Percentiles rank a stretch among this genome's conserved stretches.
Evolutionary conservation across 2,797 vertebrate genomes (phyloP).

Genomic region (Parambassis ranga): DNA sequence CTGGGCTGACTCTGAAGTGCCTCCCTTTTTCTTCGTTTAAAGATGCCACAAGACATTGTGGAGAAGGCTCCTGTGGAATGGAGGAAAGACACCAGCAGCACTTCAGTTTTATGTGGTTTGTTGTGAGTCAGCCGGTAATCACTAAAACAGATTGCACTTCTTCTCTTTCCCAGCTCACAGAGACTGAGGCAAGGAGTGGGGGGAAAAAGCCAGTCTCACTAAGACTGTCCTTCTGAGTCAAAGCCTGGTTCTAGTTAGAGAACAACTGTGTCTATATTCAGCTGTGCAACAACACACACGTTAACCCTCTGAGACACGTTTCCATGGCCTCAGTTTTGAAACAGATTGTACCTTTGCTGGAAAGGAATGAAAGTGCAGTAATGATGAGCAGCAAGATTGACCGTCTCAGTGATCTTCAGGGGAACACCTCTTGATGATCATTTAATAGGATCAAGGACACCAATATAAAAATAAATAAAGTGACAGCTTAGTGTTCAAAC

Average conservation of each 20-base stretch:
- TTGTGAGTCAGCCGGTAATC: slow-evolving; percentile 44
- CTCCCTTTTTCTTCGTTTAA: slow-evolving; percentile 9
- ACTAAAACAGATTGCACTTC: slow-evolving; percentile 52
- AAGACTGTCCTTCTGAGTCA: slow-evolving; percentile 33
- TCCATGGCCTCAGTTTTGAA: too few species aligned
- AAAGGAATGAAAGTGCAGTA: neutral
- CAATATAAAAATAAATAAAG: too few species aligned
- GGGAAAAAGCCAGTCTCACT: slow-evolving; percentile 23
- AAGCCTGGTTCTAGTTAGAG: slow-evolving; percentile 20
- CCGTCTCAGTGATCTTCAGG: neutral
- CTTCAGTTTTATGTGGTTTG: slow-evolving; percentile 27
- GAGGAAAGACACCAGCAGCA: slow-evolving; percentile 21
- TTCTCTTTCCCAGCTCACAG: slow-evolving; percentile 45
- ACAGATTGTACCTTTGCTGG: neutral
- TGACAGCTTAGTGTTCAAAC: neutral
- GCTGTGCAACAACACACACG: neutral
- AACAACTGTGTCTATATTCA: slow-evolving; percentile 18
- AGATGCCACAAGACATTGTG: slow-evolving; percentile 22
- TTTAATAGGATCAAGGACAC: neutral
- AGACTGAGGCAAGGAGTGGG: slow-evolving; percentile 4
- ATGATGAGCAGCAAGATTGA: neutral
- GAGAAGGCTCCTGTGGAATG: slow-evolving; percentile 10
- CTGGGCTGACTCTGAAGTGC: neutral
- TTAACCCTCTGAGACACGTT: slow-evolving; percentile 9
- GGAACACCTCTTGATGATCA: neutral